Evolutionary conservation across 2,113 vertebrate species (phyloP), one percentile per base, ranked within the genome.

Genomic region (Calidris pygmaea): DNA sequence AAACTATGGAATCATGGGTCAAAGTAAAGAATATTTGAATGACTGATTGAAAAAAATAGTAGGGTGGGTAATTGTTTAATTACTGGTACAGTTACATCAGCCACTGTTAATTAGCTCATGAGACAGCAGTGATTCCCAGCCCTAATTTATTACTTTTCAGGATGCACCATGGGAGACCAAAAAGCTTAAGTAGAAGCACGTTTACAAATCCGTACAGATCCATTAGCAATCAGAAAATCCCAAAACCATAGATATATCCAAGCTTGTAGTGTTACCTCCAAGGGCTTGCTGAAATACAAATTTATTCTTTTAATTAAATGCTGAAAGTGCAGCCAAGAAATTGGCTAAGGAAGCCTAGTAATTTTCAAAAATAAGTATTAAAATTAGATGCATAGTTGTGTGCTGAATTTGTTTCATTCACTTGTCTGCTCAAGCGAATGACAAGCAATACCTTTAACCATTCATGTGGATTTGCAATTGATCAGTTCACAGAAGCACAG

Each of bases 71-170:
- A 93, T 22, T 53, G 65, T 77, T 95, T 94, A 96, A 94, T 94
- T 95, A 94, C 81, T 47, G 41, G 50, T 83, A 96, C 93, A 95
- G 90, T 94, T 91, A 89, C 17, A 87, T 89, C 48, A 73, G 76
- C 22, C 48, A 81, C 75, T 84, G 67, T 80, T 95, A 90, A 96
- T 90, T 92, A 96, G 50, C 35, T 87, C 34, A 9, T 21, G 67
- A 82, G 71, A 70, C 60, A 79, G 53, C 50, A 93, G 62, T 6
- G 58, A 94, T 79, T 95, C 71, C 87, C 47, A 71, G 47, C 11
- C 7, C n/a, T 79, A 41, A 95, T 85, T 76, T 72, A 86, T 39
- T 77, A 87, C 55, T 89, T 95, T 92, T 87, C 58, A n/a, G 26
- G 39, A 75, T 72, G 58, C 6, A 50, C 23, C 67, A 70, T 13